A percentile compares a stretch with the other conserved stretches of the same genome.
Evolutionary conservation across 2,797 vertebrate species (phyloP).

Genomic region (Cyprinella venusta): DNA sequence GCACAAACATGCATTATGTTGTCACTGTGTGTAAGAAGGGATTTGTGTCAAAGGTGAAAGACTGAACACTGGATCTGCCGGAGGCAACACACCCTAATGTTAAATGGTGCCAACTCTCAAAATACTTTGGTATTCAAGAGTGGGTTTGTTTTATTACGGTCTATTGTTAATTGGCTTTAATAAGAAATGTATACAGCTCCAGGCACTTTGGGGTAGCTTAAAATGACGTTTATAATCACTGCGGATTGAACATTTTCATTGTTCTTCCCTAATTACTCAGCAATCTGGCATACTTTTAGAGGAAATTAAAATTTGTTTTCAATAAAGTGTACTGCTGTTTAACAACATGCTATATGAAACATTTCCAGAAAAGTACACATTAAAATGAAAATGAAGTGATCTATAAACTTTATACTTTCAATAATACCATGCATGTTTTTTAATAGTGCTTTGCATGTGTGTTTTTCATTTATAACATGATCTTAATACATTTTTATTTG

Average conservation of each 20-base stretch:
- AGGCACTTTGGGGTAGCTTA: not conserved
- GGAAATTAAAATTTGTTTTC: not conserved
- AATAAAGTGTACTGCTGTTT: not conserved
- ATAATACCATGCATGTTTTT: not conserved
- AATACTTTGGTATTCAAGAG: not conserved
- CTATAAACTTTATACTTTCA: too few relatives aligned
- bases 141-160: not conserved
- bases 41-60: constrained; percentile 1
- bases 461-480: not conserved
- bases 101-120: not conserved
- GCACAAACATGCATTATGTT: not conserved
- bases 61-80: not conserved
- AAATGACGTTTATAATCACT: not conserved
- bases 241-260: not conserved
- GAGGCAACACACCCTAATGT: not conserved
- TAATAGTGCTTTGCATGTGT: not conserved
- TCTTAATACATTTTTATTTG: not conserved
- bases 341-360: not conserved
- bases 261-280: not conserved
- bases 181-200: not conserved
- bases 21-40: not conserved
- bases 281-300: not conserved
- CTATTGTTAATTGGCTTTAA: not conserved
- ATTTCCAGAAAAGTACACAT: not conserved
- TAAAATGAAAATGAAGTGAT: too few relatives aligned